phyloP scores from a whole-genome alignment of 2,888 invertebrate genomes.

The Drosophila robusta region DNA sequence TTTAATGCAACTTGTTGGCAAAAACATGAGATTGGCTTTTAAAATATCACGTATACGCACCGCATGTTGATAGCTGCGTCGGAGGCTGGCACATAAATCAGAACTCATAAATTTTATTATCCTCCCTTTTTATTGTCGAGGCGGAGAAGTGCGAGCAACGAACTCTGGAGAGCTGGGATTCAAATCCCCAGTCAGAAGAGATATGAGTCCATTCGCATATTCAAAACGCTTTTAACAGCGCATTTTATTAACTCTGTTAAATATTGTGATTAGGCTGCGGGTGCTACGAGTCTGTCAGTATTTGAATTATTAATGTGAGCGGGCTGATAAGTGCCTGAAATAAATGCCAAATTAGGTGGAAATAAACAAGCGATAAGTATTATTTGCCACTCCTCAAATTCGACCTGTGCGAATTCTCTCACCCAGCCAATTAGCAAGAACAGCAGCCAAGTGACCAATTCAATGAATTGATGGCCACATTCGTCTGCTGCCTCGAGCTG shows the following conservation, averaged over 20 bases:
- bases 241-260: conserved; percentile 54
- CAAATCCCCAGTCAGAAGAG: conserved; percentile 17
- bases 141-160: background rate
- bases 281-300: background rate
- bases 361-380: conserved; percentile 4
- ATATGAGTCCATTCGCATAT: conserved; percentile 23
- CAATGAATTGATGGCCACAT: conserved; percentile 20
- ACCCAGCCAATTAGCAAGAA: conserved; percentile 35
- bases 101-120: conserved; percentile 56
- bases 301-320: conserved; percentile 28
- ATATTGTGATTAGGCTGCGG: conserved; percentile 37
- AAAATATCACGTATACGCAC: conserved; percentile 36
- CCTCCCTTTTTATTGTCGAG: conserved; percentile 6
- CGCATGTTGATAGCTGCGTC: conserved; percentile 24
- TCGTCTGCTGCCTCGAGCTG: conserved; percentile 4
- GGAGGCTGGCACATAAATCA: conserved; percentile 38
- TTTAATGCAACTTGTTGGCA: conserved; percentile 3
- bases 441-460: conserved; percentile 26
- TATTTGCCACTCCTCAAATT: background rate
- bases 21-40: conserved; percentile 23
- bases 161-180: conserved; percentile 11
- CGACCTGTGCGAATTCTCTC: conserved; percentile 5
- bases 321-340: background rate
- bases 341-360: background rate
- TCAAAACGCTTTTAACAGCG: conserved; percentile 42